These are phyloP conservation scores for Nematolebias whitei DNA, from an alignment of 2,113 vertebrate genomes.

Conservation along the genomic window DNA sequence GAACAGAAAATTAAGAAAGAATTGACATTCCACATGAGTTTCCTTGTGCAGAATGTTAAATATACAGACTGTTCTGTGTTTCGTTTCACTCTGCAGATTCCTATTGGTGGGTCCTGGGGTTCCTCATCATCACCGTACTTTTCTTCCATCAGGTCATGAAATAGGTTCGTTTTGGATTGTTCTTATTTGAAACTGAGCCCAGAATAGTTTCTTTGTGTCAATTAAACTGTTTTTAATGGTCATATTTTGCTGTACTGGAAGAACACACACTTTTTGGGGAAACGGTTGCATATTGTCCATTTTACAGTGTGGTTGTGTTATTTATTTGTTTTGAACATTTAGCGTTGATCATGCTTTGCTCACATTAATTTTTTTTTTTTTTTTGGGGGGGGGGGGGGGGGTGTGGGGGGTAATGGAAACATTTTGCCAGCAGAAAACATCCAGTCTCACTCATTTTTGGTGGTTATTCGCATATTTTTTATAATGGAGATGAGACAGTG, in stretches of 20 bases:
- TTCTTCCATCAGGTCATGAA: slow-evolving; percentile 77
- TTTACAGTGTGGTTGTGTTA: not conserved
- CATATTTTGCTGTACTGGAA: not conserved
- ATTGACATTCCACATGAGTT: too few species aligned
- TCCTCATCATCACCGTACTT: slow-evolving; percentile 69
- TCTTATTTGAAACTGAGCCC: slow-evolving; percentile 18
- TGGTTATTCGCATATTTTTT: too few species aligned
- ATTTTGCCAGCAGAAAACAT: not conserved
- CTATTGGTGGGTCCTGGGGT: slow-evolving; percentile 72
- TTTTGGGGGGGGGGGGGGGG: too few species aligned
- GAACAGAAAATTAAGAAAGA: too few species aligned
- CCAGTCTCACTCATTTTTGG: not conserved
- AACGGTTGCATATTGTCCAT: not conserved
- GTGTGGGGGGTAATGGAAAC: too few species aligned
- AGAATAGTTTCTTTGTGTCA: slow-evolving; percentile 23
- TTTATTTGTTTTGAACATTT: not conserved
- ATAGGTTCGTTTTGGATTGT: slow-evolving; percentile 25
- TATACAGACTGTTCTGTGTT: slow-evolving; percentile 5
- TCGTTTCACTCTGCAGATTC: slow-evolving; percentile 54
- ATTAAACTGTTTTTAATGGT: slow-evolving; percentile 2
- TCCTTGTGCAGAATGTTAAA: not conserved
- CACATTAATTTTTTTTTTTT: not conserved
- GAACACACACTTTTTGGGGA: not conserved
- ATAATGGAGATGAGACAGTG: not conserved
- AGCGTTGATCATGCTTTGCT: too few species aligned